Evolutionary conservation across 2,888 invertebrate species (phyloP).

Genomic region (Tubiluchus corallicola): DNA sequence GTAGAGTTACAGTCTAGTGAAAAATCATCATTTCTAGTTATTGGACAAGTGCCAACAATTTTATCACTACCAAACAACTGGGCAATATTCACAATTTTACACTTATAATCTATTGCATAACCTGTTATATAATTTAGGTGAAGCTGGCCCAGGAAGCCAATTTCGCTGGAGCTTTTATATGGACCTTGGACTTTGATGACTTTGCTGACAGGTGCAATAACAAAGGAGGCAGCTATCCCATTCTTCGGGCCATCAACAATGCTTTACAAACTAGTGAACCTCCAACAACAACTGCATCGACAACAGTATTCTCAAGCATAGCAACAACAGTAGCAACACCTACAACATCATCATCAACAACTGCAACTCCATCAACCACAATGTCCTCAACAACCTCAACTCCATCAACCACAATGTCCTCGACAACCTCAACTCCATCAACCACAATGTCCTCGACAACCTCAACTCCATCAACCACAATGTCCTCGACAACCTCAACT

Average conservation of each 20-base stretch:
- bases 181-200: constrained; percentile 1
- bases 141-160: background rate
- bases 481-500: background rate
- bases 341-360: background rate
- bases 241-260: background rate
- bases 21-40: no score
- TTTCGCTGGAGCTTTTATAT: background rate
- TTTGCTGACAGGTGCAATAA: background rate
- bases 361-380: background rate
- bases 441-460: background rate
- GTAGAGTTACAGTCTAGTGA: no score
- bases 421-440: background rate
- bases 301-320: no score
- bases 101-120: no score
- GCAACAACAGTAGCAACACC: background rate
- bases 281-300: background rate
- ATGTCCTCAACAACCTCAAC: no score
- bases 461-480: background rate
- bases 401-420: background rate
- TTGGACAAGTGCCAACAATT: no score
- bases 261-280: background rate
- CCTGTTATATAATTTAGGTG: background rate
- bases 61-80: no score
- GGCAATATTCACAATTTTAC: no score
- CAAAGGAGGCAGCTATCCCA: background rate